Base-by-base conservation (phyloP, 2,113 vertebrate genomes). In the Microcebus murinus region DNA sequence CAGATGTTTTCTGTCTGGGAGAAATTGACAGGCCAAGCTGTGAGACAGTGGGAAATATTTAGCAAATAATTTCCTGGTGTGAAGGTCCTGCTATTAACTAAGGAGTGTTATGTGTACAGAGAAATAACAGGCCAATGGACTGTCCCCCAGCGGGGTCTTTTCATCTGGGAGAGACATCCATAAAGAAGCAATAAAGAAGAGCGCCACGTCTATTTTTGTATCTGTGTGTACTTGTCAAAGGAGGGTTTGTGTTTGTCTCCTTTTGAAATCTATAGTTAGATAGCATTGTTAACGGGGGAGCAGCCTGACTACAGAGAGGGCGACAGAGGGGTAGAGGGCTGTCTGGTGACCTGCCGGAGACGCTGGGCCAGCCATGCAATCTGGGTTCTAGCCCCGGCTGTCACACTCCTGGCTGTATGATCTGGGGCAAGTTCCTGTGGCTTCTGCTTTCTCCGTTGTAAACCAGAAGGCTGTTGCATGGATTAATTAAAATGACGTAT, bases 31-130 rank as follows among this genome's bases (percentile, higher is more conserved):
- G 45, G 55, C 63, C 92, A 94, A 82, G 88, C 94, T 59, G 20
- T 79, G 95, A 96, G 87, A 85, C 83, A 95, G 39, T 65, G 31
- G 91, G 93, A 97, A 97, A 97, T 95, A 94, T 85, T 96, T 95
- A 96, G 74, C 85, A 96, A 98, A 82, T 96, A 70, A 80, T 97
- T 96, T 71, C 94, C 91, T 23, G 13, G 74, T 91, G 45, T 52
- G 92, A 95, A 97, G 92, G 39, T 55, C 68, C n/a, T 94, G 85
- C 82, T 55, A 6, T 92, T 68, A 87, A 87, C 65, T 74, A 86
- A 86, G 68, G 86, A 93, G 42, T 95, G 81, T 25, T n/a, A 81
- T 63, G 74, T 94, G 81, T 96, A 59, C 8, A 5, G 45, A 95
- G 94, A 92, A 81, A 82, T 68, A 95, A 76, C 8, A 80, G 67